Conservation (phyloP, 1,140 invertebrate genomes). For the Brachionus manjavacas region DNA sequence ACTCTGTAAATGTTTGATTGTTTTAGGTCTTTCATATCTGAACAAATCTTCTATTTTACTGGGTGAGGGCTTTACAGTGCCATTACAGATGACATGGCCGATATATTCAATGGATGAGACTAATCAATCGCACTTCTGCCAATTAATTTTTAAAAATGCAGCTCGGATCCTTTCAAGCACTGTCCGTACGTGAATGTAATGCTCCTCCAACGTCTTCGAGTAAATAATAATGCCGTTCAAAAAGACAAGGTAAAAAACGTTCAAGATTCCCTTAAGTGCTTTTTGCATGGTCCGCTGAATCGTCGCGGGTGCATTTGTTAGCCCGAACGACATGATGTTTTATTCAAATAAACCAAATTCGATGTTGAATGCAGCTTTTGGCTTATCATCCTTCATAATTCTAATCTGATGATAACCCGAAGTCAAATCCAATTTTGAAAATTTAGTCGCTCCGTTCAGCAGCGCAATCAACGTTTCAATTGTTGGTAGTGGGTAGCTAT, state of each 20-base stretch:
- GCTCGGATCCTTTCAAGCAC: not conserved
- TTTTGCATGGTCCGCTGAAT: conserved; percentile 51
- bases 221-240: not conserved
- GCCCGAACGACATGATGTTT: conserved; percentile 55
- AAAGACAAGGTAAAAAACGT: not conserved
- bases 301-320: conserved; percentile 52
- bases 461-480: not conserved
- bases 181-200: not conserved
- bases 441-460: not conserved
- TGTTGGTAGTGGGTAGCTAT: not conserved
- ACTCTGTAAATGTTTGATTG: not conserved
- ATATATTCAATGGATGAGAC: not conserved
- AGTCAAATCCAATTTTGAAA: not conserved
- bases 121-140: not conserved
- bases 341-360: conserved; percentile 45
- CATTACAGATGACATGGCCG: not conserved
- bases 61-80: not conserved
- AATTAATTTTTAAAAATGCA: not conserved
- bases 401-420: not conserved
- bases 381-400: not conserved
- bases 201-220: not conserved
- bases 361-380: not conserved
- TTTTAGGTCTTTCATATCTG: not conserved
- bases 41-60: too few relatives aligned
- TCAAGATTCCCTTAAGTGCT: not conserved